These are phyloP conservation scores for Triplophysa rosa DNA, from an alignment of 2,113 vertebrate genomes.

Conservation along the genomic window DNA sequence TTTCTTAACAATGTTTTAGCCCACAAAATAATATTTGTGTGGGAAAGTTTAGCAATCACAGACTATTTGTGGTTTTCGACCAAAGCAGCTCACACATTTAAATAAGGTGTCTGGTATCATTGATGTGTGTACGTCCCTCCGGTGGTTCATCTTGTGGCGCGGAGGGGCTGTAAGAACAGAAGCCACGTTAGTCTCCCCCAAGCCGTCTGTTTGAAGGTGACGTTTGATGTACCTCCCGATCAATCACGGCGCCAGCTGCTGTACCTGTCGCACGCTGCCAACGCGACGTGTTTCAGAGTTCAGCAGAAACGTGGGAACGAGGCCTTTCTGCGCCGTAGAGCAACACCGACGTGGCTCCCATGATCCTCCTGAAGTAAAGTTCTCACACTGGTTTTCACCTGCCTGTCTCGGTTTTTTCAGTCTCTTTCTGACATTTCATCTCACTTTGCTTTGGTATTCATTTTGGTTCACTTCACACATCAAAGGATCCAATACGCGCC, in stretches of 20 bases:
- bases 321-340: background rate
- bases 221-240: constrained; percentile 57
- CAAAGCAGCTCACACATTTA: constrained; percentile 54
- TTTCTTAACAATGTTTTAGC: background rate
- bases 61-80: constrained; percentile 47
- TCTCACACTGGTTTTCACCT: background rate
- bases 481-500: constrained; percentile 5
- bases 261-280: constrained; percentile 31
- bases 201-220: constrained; percentile 53
- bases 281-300: background rate
- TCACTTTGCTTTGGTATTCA: constrained; percentile 22
- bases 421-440: background rate
- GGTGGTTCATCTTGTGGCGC: constrained; percentile 55
- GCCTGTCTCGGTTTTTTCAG: background rate
- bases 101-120: constrained; percentile 52
- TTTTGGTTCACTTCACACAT: constrained; percentile 29
- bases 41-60: constrained; percentile 14
- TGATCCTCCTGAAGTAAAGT: background rate
- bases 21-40: background rate
- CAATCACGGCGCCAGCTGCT: constrained; percentile 28
- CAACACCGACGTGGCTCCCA: background rate
- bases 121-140: constrained; percentile 66
- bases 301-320: constrained; percentile 13
- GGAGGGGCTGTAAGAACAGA: constrained; percentile 60
- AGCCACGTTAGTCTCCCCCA: constrained; percentile 63